Evolutionary conservation across 30 jellyfish, hydroid and myxozoan genomes (phyloP), one percentile per base, ranked within the genome.

Genomic region (Aurelia coerulea): DNA sequence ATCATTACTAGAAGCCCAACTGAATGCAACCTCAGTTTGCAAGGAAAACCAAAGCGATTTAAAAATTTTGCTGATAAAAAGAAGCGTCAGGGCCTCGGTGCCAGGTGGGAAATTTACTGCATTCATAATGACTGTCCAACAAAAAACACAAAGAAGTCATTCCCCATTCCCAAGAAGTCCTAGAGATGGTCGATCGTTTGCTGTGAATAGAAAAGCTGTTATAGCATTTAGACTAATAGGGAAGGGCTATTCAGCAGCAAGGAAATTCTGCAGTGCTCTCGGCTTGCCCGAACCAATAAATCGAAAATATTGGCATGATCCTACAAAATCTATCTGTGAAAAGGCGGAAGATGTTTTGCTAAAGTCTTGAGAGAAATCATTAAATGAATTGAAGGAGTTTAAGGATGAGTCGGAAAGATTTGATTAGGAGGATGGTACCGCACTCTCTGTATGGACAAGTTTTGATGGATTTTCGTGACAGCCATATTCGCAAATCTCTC

Each of bases 381-480:
- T 58, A 1, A 6, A 5, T 15, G 67, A 58, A 18, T 58, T 58
- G 29, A 12, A 2, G n/a, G 67, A 58, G 29, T 58, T 58, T 58
- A 58, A 58, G 67, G 29, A 18, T 1, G 67, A 58, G 29, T 12
- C 67, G 2, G 67, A 12, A 58, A 6, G 67, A 58, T 2, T 58
- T 58, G 49, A 3, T 15, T 12, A 32, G 1, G 62, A 74, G 46
- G 14, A 17, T 74, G 16, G 17, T 11, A 12, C 14, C 1, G 17
- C 31, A 12, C 53, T 74, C 19, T 33, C 34, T 41, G 85, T 63
- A 17, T 42, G 50, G 56, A 33, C 66, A 35, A 74, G 85, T 51
- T 74, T 74, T 74, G 85, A 42, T 11, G 31, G 85, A 1, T 41
- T 79, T 14, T 74, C 74, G 84, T n/a, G n/a, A n/a, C n/a, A n/a